phyloP scores from a whole-genome alignment of 2,888 invertebrate species.

The Mechanitis mazaeus region DNA sequence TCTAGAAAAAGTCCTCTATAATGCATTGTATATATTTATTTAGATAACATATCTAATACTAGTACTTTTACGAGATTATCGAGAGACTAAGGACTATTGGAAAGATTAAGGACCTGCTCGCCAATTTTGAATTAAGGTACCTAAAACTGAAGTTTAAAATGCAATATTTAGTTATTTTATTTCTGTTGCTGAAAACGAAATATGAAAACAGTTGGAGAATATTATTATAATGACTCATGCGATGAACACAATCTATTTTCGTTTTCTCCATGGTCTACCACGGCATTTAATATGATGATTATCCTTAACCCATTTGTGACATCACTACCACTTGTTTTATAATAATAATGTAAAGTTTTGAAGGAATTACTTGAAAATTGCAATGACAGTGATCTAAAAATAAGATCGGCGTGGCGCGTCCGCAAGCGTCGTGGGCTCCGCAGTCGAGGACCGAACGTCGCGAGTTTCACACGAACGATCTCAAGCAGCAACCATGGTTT shows the following conservation, averaged over 20 bases:
- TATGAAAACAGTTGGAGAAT: background rate
- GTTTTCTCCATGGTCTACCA: constrained; percentile 30
- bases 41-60: too few relatives aligned
- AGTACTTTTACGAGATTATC: too few relatives aligned
- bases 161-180: too few relatives aligned
- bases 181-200: background rate
- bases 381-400: constrained; percentile 76
- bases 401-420: constrained; percentile 52
- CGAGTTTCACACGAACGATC: constrained; percentile 69
- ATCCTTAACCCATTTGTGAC: constrained; percentile 69
- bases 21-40: too few relatives aligned
- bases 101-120: too few relatives aligned
- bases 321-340: constrained; percentile 50
- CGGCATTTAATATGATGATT: constrained; percentile 42
- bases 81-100: too few relatives aligned
- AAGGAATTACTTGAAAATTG: constrained; percentile 69
- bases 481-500: constrained; percentile 84
- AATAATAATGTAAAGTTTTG: constrained; percentile 47
- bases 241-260: constrained; percentile 37
- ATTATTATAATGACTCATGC: constrained; percentile 27
- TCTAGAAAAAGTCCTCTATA: too few relatives aligned
- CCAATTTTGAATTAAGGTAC: too few relatives aligned
- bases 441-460: constrained; percentile 72
- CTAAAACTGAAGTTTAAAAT: too few relatives aligned
- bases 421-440: constrained; percentile 45